Conservation (phyloP, 2,888 invertebrate genomes). For the Drosophila falleni region DNA sequence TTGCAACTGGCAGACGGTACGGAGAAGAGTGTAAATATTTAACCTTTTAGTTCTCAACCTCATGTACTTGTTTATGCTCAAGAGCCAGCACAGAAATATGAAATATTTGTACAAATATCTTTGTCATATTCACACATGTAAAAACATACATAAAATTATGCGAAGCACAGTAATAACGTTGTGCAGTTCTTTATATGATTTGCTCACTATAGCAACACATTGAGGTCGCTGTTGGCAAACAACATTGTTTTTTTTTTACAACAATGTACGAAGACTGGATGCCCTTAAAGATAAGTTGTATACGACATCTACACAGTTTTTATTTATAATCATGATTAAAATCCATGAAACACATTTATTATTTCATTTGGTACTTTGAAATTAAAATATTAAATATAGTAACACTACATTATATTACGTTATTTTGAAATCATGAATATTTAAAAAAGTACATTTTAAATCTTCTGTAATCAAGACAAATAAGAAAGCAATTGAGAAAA, state of each 20-base stretch:
- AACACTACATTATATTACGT: too few relatives aligned
- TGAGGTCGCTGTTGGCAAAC: background rate
- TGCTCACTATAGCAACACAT: background rate
- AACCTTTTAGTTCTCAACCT: slow-evolving; percentile 19
- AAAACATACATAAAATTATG: background rate
- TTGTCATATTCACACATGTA: background rate
- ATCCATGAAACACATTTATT: too few relatives aligned
- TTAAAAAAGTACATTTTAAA: too few relatives aligned
- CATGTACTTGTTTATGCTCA: slow-evolving; percentile 9
- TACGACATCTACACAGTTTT: too few relatives aligned
- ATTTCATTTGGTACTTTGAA: too few relatives aligned
- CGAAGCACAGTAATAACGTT: background rate
- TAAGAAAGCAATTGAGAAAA: background rate
- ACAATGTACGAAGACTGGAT: too few relatives aligned
- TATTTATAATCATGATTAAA: too few relatives aligned
- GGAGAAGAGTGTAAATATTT: slow-evolving; percentile 17
- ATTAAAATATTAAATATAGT: too few relatives aligned
- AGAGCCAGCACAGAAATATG: slow-evolving; percentile 3
- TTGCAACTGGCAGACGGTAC: background rate
- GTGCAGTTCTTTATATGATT: background rate
- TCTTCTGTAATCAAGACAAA: too few relatives aligned
- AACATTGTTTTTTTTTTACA: too few relatives aligned
- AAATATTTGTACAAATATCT: slow-evolving; percentile 2
- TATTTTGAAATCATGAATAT: too few relatives aligned
- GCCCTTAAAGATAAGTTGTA: too few relatives aligned